These are phyloP conservation scores for Atherinomorus stipes DNA, from an alignment of 2,113 vertebrate species.

Conservation along the genomic window DNA sequence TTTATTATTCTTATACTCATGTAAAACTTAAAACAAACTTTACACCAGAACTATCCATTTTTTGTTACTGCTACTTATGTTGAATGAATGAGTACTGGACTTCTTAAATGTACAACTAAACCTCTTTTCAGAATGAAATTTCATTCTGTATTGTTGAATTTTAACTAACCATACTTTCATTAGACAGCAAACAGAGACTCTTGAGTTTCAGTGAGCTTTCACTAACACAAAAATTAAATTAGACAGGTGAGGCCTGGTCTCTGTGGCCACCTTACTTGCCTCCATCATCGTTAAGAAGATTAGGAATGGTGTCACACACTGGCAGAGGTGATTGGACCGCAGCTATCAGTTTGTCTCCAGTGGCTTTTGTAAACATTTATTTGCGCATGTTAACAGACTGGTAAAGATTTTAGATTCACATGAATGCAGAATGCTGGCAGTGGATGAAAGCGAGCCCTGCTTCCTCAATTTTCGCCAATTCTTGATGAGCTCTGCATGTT, in stretches of 20 bases:
- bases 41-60: too few relatives aligned
- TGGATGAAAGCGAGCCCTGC: slow-evolving; percentile 18
- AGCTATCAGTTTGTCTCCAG: not conserved
- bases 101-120: not conserved
- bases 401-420: slow-evolving; percentile 34
- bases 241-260: slow-evolving; percentile 42
- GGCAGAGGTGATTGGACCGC: slow-evolving; percentile 32
- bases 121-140: slow-evolving; percentile 4
- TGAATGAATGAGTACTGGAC: not conserved
- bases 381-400: slow-evolving; percentile 16
- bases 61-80: not conserved
- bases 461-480: not conserved
- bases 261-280: slow-evolving; percentile 23
- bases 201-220: slow-evolving; percentile 25
- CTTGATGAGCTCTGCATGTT: slow-evolving; percentile 32
- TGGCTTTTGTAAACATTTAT: slow-evolving; percentile 42
- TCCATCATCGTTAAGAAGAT: slow-evolving; percentile 45
- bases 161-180: not conserved
- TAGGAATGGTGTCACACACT: slow-evolving; percentile 23
- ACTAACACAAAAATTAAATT: slow-evolving; percentile 33
- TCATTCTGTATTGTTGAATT: slow-evolving; percentile 5
- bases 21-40: too few relatives aligned
- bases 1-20: too few relatives aligned
- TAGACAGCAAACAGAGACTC: slow-evolving; percentile 18
- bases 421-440: slow-evolving; percentile 1